Conservation (phyloP, 2,888 invertebrate genomes). For the Amiota minor region DNA sequence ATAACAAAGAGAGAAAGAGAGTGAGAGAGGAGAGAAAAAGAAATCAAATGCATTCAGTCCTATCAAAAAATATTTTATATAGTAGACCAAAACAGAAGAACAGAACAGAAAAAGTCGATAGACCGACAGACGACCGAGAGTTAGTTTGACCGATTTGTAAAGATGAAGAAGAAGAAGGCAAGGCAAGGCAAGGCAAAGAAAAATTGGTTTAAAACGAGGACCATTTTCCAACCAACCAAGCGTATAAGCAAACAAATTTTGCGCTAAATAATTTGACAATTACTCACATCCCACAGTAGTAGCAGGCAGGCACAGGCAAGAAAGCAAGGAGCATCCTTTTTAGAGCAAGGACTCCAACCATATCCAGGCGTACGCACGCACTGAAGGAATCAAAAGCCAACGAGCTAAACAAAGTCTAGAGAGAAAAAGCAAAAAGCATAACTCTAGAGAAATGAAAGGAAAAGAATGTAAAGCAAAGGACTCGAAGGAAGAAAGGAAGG, state of each 20-base stretch:
- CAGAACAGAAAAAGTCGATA: slow-evolving; percentile 18
- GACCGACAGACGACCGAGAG: too few species aligned
- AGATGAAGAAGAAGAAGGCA: not conserved
- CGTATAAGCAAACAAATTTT: slow-evolving; percentile 73
- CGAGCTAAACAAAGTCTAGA: too few species aligned
- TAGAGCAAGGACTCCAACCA: not conserved
- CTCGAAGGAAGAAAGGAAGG: too few species aligned
- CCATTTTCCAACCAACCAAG: slow-evolving; percentile 69
- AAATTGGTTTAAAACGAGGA: slow-evolving; percentile 49
- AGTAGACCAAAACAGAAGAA: slow-evolving; percentile 22
- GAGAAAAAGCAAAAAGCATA: too few species aligned
- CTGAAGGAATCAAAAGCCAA: too few species aligned
- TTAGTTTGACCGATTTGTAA: not conserved
- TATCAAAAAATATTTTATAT: too few species aligned
- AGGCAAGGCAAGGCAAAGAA: not conserved
- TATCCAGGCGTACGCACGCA: too few species aligned
- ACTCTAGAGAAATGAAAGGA: too few species aligned
- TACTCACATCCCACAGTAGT: slow-evolving; percentile 65
- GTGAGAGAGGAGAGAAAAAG: not conserved
- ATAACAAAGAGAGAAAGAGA: slow-evolving; percentile 8
- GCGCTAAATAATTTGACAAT: slow-evolving; percentile 73
- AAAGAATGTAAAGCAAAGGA: too few species aligned
- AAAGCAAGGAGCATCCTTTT: too few species aligned
- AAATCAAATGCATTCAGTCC: too few species aligned
- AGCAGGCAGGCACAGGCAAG: not conserved